Conservation (phyloP, 2,113 vertebrate species). For the Chelonoidis abingdonii region DNA sequence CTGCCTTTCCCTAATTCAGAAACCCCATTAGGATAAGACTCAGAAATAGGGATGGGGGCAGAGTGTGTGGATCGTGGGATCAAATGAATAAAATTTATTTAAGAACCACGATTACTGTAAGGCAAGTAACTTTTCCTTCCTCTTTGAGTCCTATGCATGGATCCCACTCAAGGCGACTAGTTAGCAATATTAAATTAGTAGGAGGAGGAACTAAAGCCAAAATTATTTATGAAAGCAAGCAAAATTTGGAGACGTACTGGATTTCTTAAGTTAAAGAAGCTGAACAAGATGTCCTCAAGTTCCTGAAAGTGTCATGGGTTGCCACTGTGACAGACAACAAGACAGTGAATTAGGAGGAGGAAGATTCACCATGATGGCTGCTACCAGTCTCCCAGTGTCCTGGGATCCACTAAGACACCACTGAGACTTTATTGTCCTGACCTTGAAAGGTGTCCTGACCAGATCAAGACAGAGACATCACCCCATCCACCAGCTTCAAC, state of each 20-base stretch:
- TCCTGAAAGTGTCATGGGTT: neutral
- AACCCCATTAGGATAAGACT: neutral
- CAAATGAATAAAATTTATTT: neutral
- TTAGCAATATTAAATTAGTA: neutral
- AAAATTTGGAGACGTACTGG: neutral
- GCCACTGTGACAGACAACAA: neutral
- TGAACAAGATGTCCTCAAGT: neutral
- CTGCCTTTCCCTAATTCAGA: neutral
- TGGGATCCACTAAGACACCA: neutral
- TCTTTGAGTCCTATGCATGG: neutral
- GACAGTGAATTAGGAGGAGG: neutral
- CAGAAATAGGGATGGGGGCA: neutral
- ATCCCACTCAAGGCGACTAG: neutral
- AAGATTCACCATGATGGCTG: neutral
- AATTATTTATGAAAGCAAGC: neutral
- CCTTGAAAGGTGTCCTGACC: neutral
- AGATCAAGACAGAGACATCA: neutral
- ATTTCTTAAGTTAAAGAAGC: neutral
- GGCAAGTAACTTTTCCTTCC: neutral
- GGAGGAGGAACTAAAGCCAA: neutral
- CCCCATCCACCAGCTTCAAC: neutral
- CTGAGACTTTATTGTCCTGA: neutral
- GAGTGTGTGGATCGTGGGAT: neutral
- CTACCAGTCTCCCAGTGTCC: neutral
- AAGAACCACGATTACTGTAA: neutral